These are phyloP conservation scores for Xenotilapia flavipinnis DNA, from an alignment of 2,113 vertebrate species.

Conservation along the genomic window DNA sequence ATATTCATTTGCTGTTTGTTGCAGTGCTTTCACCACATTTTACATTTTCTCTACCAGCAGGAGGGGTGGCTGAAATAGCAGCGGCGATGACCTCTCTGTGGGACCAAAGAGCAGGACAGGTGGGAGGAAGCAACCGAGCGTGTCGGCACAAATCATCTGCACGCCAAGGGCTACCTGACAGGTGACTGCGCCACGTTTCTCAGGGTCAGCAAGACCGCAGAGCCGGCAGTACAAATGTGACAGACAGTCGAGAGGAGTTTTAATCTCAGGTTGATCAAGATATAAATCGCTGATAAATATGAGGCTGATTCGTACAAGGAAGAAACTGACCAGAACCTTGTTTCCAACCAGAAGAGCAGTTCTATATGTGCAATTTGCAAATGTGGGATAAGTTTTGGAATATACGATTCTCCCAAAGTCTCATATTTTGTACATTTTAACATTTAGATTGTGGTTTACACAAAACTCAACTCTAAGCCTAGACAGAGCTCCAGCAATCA, in stretches of 20 bases:
- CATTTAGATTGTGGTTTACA: not conserved
- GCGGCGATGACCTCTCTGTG: not conserved
- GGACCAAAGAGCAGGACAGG: not conserved
- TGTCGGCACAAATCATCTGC: constrained; percentile 8
- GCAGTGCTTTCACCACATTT: not conserved
- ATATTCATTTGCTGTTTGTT: not conserved
- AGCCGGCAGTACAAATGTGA: not conserved
- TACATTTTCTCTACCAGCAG: not conserved
- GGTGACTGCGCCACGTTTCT: not conserved
- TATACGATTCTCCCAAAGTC: not conserved
- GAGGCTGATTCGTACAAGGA: not conserved
- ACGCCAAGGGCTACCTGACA: not conserved
- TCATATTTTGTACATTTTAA: not conserved
- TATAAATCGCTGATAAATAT: not conserved
- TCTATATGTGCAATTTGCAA: not conserved
- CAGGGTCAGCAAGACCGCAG: not conserved
- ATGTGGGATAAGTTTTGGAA: not conserved
- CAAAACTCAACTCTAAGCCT: not conserved
- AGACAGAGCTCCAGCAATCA: not conserved
- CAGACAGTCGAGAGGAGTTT: not conserved
- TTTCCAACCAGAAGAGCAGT: not conserved
- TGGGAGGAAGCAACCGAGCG: not conserved
- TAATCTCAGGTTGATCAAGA: not conserved
- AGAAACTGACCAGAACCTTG: not conserved
- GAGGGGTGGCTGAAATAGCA: not conserved